A percentile compares a stretch with the other conserved stretches of the same genome.
These are phyloP conservation scores for Dufourea novaeangliae DNA, from an alignment of 1,140 invertebrate species.

Conservation along the genomic window DNA sequence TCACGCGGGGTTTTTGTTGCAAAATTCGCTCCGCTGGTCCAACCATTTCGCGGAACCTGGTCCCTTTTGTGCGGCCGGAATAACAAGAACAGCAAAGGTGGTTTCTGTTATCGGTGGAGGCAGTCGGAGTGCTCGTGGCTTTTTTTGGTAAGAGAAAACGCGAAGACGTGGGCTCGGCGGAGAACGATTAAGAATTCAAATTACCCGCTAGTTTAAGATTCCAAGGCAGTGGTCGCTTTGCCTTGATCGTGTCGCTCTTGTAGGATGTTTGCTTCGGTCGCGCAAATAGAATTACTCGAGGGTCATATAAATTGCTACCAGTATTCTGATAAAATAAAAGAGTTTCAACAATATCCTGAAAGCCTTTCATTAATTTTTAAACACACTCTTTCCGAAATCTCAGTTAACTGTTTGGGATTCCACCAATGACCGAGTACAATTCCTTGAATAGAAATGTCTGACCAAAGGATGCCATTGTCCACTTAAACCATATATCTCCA, in stretches of 20 bases:
- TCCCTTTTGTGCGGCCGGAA: neutral
- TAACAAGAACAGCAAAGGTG: conserved; percentile 12
- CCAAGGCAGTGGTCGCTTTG: conserved; percentile 10
- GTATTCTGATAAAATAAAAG: no score
- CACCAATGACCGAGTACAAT: no score
- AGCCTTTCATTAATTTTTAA: no score
- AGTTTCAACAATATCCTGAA: no score
- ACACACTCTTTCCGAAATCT: no score
- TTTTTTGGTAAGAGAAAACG: neutral
- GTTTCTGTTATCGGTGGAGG: neutral
- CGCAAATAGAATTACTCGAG: no score
- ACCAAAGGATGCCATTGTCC: neutral
- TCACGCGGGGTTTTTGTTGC: neutral
- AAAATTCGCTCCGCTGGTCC: neutral
- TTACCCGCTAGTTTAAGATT: conserved; percentile 28
- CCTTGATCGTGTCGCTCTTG: neutral
- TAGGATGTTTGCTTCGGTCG: neutral
- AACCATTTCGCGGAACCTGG: neutral
- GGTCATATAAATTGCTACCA: no score
- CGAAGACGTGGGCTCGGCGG: neutral
- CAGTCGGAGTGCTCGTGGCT: neutral
- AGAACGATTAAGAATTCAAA: neutral
- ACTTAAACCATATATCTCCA: neutral
- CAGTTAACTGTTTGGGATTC: no score
- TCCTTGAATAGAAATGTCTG: neutral